Base-by-base conservation (phyloP, 2,797 vertebrate species). In the Gouania willdenowi region DNA sequence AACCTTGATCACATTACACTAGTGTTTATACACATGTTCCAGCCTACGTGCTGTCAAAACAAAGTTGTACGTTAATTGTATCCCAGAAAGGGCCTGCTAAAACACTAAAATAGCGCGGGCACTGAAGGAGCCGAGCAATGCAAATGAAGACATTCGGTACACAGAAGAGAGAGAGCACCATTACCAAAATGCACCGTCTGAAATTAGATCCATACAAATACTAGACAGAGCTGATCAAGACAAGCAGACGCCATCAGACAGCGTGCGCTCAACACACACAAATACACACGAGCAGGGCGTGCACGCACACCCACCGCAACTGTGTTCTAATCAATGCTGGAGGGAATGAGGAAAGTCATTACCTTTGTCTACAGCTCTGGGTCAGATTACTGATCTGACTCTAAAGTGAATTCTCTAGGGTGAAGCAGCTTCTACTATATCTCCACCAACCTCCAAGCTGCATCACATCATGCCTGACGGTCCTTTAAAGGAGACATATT, bases 141-240 rank as follows among this genome's bases (percentile, higher is more conserved):
- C 54, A 65, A 48, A 60, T 68, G 52, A 59, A 49, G 49, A 56
- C 44, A 19, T 62, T 32, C 26, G 3, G 41, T 42, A 19, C 17
- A 26, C 15, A 11, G 0, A 3, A 19, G 58, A 6, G 67, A 65
- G 65, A 63, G 66, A 73, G 77, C 69, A 75, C 74, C 76, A 86
- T 87, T 87, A 90, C 85, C 81, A 86, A 87, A 87, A 88, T 83
- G 84, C 75, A 83, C 67, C 47, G 72, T 62, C 81, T 88, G 88
- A 89, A 90, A 90, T 83, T 74, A 82, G 87, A 91, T 88, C 81
- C 82, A 83, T 68, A 72, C 67, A 84, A 79, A 83, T 82, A 78
- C 84, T 86, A 90, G 88, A 90, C 88, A 79, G 83, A 82, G 84
- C 83, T 86, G 87, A 88, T 87, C 87, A 88, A 90, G 86, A 89